A percentile compares a stretch with the other conserved stretches of the same genome.
Conservation (phyloP, 1,140 invertebrate genomes). For the Oppia nitens region DNA sequence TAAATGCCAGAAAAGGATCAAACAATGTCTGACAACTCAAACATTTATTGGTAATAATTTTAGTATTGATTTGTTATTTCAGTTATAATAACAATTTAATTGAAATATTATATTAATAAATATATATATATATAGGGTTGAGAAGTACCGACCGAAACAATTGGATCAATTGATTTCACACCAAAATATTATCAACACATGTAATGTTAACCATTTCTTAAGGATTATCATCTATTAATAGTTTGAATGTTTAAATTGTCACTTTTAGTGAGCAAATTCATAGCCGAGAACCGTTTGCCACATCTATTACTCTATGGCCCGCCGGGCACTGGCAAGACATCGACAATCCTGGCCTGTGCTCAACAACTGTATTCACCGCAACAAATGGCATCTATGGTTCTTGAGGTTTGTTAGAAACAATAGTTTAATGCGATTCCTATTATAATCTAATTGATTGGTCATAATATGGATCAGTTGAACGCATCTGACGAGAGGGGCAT, state of each 20-base stretch:
- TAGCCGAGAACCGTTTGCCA: constrained; percentile 76
- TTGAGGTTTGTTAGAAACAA: constrained; percentile 21
- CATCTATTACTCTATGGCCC: constrained; percentile 97
- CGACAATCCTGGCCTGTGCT: constrained; percentile 91
- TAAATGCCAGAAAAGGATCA: too few relatives aligned
- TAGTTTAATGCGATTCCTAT: constrained; percentile 10
- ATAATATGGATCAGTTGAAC: constrained; percentile 52
- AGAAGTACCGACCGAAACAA: constrained; percentile 85
- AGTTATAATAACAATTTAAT: too few relatives aligned
- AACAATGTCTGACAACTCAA: too few relatives aligned
- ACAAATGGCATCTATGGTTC: constrained; percentile 73
- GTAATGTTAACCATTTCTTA: constrained; percentile 40
- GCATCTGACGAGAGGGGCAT: constrained; percentile 99
- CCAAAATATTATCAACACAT: constrained; percentile 88
- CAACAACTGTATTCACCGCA: constrained; percentile 71
- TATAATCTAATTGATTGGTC: constrained; percentile 32
- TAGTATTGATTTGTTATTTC: too few relatives aligned
- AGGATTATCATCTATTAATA: neutral
- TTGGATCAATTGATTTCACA: constrained; percentile 90
- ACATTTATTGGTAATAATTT: neutral
- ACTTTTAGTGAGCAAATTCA: constrained; percentile 61
- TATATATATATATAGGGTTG: constrained; percentile 56
- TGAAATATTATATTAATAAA: too few relatives aligned
- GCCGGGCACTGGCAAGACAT: constrained; percentile 96
- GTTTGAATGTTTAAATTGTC: neutral